phyloP scores from a whole-genome alignment of 2,113 vertebrate genomes.

The Colossoma macropomum region DNA sequence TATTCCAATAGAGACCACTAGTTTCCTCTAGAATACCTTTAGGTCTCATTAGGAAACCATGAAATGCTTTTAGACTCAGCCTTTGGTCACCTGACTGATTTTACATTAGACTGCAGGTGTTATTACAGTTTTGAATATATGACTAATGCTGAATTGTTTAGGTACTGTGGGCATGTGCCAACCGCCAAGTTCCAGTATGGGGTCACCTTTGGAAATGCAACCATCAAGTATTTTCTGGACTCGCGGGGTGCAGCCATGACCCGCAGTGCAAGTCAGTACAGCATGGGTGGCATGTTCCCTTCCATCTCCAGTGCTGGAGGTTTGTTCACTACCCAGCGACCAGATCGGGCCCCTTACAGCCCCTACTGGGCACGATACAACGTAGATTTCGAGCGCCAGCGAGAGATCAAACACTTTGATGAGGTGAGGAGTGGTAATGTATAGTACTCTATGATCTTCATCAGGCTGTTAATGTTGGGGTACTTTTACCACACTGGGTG shows the following conservation, averaged over 20 bases:
- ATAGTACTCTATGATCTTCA: neutral
- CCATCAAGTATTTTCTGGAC: slow-evolving; percentile 70
- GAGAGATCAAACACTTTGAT: slow-evolving; percentile 66
- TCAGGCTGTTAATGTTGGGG: neutral
- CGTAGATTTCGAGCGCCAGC: slow-evolving; percentile 60
- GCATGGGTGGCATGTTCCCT: slow-evolving; percentile 64
- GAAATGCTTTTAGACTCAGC: too few species aligned
- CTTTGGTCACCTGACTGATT: too few species aligned
- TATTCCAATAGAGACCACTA: too few species aligned
- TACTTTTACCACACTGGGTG: neutral
- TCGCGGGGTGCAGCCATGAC: slow-evolving; percentile 52
- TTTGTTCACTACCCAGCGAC: neutral
- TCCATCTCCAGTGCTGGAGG: slow-evolving; percentile 60
- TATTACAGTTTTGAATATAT: neutral
- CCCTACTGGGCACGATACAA: slow-evolving; percentile 64
- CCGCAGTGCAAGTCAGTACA: slow-evolving; percentile 46
- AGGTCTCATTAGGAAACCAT: too few species aligned
- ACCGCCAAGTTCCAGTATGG: slow-evolving; percentile 59
- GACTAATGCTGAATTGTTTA: neutral
- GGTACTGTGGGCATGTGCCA: slow-evolving; percentile 70
- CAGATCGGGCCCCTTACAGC: slow-evolving; percentile 23
- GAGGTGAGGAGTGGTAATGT: slow-evolving; percentile 62
- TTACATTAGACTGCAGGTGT: neutral
- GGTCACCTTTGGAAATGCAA: slow-evolving; percentile 59
- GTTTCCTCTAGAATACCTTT: too few species aligned